phyloP scores from a whole-genome alignment of 2,888 invertebrate genomes.

The Metacarcinus magister region DNA sequence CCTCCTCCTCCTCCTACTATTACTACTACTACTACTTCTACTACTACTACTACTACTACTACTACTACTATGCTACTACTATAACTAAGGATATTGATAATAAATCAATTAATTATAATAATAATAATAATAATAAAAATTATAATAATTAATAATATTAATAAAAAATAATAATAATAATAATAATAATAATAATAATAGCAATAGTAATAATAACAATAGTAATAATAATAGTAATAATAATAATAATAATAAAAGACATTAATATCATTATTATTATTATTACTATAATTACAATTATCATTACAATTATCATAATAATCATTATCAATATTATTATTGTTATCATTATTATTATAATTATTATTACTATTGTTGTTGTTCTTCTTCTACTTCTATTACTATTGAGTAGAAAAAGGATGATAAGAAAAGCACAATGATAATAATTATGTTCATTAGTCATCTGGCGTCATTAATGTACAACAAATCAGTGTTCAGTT shows the following conservation, averaged over 20 bases:
- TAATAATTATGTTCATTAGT: background rate
- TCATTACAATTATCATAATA: background rate
- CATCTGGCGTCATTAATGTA: background rate
- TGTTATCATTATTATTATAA: too few relatives aligned
- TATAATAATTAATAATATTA: background rate
- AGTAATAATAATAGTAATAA: background rate
- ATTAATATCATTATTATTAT: background rate
- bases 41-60: too few relatives aligned
- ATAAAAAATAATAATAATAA: conserved; percentile 43
- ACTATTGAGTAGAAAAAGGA: background rate
- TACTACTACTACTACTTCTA: too few relatives aligned
- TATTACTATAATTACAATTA: background rate
- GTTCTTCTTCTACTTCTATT: too few relatives aligned
- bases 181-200: conserved; percentile 17
- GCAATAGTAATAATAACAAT: background rate
- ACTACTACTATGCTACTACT: too few relatives aligned
- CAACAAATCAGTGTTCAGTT: background rate
- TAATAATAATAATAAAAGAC: conserved; percentile 30
- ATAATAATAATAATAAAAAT: too few relatives aligned
- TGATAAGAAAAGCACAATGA: background rate
- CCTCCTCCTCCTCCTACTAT: background rate
- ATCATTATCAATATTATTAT: background rate
- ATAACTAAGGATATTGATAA: background rate
- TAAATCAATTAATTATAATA: background rate
- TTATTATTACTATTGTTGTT: too few relatives aligned